Evolutionary conservation across 2,888 invertebrate species (phyloP), one percentile per base, ranked within the genome.

Genomic region (Euspilapteryx auroguttella): DNA sequence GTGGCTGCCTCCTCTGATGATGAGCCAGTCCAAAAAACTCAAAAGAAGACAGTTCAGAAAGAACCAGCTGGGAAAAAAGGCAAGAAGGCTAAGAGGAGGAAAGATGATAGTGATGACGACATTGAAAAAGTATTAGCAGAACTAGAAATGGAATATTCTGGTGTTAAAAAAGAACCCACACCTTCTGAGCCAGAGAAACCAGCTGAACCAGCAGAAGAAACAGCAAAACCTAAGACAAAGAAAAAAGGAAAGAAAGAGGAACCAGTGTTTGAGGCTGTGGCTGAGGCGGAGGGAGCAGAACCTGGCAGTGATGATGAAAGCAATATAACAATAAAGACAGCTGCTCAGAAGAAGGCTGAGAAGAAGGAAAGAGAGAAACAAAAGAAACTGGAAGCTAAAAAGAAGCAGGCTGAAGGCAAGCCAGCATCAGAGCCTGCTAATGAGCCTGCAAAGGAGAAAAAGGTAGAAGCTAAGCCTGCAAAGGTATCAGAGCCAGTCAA

Each of bases 291-390:
- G 14, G 71, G 64, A 22, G 8, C 17, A 5, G 77, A 63, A 32
- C 64, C 57, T 24, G 78, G 59, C 2, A 69, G 73, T 43, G 78
- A 76, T 23, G 78, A 79, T 38, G 79, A 78, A 34, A 78, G 79
- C 38, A 81, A 80, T 34, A 58, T 71, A 11, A 83, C 85, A 1
- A 78, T 89, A 9, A 90, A 91, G 65, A 82, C 87, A 9, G 88
- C 90, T 3, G 89, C 91, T 2, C 90, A 92, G 49, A 93, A 93
- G 65, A 92, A 90, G 48, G 91, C 91, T 46, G 92, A 92, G 43
- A 93, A 92, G 45, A 91, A 90, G 44, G 89, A 91, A 57, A 79
- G 88, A 10, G 87, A 87, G 45, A 85, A 84, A 41, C 81, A 83
- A 40, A 89, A 89, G 47, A 86, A 87, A 40, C 64, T 80, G 40